Percentiles rank a stretch among this genome's conserved stretches.
These are phyloP conservation scores for Potamarius usumacintae DNA, from an alignment of 2,113 vertebrate species.

Conservation along the genomic window DNA sequence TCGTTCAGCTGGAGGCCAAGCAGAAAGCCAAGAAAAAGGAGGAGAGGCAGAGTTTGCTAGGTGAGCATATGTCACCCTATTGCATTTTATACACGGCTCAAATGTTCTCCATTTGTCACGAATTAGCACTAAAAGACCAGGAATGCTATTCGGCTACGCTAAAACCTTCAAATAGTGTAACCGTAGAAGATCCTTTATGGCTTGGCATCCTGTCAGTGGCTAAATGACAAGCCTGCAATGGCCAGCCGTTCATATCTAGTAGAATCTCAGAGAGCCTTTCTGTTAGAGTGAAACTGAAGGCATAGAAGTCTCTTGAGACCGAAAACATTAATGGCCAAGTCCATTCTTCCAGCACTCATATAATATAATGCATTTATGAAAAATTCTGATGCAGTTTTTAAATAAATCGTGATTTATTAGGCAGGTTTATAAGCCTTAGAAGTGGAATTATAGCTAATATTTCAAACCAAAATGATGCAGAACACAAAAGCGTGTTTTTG, in stretches of 20 bases:
- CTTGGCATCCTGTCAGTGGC: not conserved
- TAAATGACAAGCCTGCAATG: not conserved
- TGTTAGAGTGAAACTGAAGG: not conserved
- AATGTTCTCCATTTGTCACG: not conserved
- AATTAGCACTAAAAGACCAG: not conserved
- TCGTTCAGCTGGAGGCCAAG: conserved; percentile 85
- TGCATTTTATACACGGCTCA: not conserved
- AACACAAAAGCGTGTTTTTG: not conserved
- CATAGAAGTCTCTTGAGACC: not conserved
- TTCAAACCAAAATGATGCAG: not conserved
- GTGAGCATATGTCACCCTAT: conserved; percentile 66
- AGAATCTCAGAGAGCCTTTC: not conserved
- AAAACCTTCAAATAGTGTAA: not conserved
- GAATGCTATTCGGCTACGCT: not conserved
- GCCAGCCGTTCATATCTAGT: not conserved
- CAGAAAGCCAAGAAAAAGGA: conserved; percentile 87
- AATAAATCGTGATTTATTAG: not conserved
- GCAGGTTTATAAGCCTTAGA: not conserved
- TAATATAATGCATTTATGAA: not conserved
- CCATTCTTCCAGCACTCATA: conserved; percentile 30
- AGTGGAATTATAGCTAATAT: not conserved
- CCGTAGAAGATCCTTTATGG: not conserved
- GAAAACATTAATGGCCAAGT: conserved; percentile 1
- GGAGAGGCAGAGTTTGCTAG: conserved; percentile 84
- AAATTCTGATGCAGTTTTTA: not conserved